Percentiles rank a stretch among this genome's conserved stretches.
phyloP scores from a whole-genome alignment of 1,140 invertebrate species.

The Paralvinella palmiformis region DNA sequence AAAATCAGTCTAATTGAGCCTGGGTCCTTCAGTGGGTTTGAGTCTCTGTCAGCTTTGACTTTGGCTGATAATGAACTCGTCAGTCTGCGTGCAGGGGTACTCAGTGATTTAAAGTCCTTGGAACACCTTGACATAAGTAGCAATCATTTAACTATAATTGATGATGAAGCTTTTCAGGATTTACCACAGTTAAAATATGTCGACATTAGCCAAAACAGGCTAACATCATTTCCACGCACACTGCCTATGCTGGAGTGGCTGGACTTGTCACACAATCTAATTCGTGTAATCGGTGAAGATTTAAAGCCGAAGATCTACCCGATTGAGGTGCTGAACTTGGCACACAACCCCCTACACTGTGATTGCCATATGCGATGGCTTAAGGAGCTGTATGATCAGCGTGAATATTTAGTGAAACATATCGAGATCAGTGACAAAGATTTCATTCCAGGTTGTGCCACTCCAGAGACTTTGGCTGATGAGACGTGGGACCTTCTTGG shows the following conservation, averaged over 20 bases:
- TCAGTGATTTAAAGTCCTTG: slow-evolving; percentile 20
- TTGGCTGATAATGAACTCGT: slow-evolving; percentile 22
- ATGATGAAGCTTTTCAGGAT: slow-evolving; percentile 14
- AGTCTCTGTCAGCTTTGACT: slow-evolving; percentile 12
- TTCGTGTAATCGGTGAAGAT: slow-evolving; percentile 19
- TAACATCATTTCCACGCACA: slow-evolving; percentile 9
- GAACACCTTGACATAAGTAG: slow-evolving; percentile 24
- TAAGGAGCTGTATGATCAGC: slow-evolving; percentile 28
- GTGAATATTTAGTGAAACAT: slow-evolving; percentile 25
- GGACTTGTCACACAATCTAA: slow-evolving; percentile 28
- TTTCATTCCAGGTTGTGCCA: slow-evolving; percentile 26
- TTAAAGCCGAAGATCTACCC: slow-evolving; percentile 24
- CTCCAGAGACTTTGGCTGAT: slow-evolving; percentile 18
- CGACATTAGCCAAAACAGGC: neutral
- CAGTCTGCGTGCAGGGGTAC: slow-evolving; percentile 7
- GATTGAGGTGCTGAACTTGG: slow-evolving; percentile 27
- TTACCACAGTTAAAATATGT: slow-evolving; percentile 21
- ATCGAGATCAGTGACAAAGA: slow-evolving; percentile 17
- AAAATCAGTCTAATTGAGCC: slow-evolving; percentile 9
- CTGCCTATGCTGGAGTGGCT: slow-evolving; percentile 30
- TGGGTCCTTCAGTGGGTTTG: neutral
- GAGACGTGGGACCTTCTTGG: slow-evolving; percentile 24
- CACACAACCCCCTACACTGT: slow-evolving; percentile 31
- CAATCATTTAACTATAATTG: slow-evolving; percentile 22
- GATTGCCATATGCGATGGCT: slow-evolving; percentile 31